Conservation (phyloP, 2,797 vertebrate genomes). For the Urosaurus nigricauda region DNA sequence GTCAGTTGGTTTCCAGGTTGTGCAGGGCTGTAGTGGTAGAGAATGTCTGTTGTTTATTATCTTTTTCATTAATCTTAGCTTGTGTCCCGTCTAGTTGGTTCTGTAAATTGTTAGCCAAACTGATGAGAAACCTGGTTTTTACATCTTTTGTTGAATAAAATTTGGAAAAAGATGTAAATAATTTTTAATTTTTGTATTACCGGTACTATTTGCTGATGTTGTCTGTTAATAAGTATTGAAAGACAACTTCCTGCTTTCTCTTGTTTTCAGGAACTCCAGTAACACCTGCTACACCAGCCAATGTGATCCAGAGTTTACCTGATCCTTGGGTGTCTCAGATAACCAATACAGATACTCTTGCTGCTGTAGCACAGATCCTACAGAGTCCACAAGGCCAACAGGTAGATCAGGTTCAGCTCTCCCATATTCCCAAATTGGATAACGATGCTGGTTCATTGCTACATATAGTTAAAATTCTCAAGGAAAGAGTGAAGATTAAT, state of each 20-base stretch:
- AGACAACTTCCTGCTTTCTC: neutral
- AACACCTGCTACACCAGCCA: slow-evolving; percentile 95
- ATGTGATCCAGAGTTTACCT: slow-evolving; percentile 91
- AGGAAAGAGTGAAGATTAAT: slow-evolving; percentile 14
- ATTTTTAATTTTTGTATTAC: slow-evolving; percentile 7
- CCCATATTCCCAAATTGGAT: neutral
- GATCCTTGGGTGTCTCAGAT: slow-evolving; percentile 98
- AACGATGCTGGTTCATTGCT: neutral
- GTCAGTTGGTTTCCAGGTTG: neutral
- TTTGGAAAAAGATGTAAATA: slow-evolving; percentile 2
- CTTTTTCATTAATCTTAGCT: slow-evolving; percentile 13
- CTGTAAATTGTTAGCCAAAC: slow-evolving; percentile 17
- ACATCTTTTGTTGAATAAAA: neutral
- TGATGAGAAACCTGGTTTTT: neutral
- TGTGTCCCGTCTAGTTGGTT: neutral
- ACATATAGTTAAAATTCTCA: neutral
- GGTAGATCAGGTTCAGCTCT: slow-evolving; percentile 78
- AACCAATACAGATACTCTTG: slow-evolving; percentile 95
- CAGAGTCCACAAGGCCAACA: slow-evolving; percentile 99
- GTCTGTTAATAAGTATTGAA: neutral
- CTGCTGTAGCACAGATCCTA: slow-evolving; percentile 96
- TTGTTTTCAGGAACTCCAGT: slow-evolving; percentile 90
- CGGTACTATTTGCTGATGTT: fast-evolving
- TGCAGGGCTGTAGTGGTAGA: neutral
- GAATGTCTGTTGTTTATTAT: neutral